phyloP scores from a whole-genome alignment of 2,113 vertebrate genomes.

The Eulacestoma nigropectus region DNA sequence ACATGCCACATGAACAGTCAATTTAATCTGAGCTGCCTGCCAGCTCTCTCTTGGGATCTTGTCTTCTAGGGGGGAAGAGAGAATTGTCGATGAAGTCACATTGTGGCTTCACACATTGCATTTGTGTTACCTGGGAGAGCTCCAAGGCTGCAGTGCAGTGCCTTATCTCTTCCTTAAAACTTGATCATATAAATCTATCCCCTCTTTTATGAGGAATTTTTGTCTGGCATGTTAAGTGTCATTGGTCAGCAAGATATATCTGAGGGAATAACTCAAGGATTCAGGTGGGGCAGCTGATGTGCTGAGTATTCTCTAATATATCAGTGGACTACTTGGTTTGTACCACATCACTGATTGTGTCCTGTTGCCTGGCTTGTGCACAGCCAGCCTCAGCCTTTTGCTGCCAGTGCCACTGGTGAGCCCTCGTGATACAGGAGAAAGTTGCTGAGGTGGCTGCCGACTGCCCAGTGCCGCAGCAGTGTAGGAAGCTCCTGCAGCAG shows the following conservation, averaged over 20 bases:
- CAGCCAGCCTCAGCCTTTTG: background rate
- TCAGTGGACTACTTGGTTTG: background rate
- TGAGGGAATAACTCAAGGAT: background rate
- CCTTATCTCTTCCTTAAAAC: background rate
- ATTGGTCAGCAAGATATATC: background rate
- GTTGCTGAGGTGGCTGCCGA: background rate
- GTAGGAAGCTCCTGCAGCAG: background rate
- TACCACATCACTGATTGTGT: fast-evolving
- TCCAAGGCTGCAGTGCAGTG: background rate
- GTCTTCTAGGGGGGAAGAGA: background rate
- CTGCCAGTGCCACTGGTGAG: background rate
- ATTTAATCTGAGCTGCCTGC: background rate
- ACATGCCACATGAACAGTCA: background rate
- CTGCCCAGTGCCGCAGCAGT: background rate
- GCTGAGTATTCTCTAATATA: background rate
- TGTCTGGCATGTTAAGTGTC: background rate
- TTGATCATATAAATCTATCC: background rate
- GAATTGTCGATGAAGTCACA: background rate
- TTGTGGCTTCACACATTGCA: background rate
- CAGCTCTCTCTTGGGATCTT: background rate
- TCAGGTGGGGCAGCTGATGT: background rate
- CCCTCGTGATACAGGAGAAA: fast-evolving
- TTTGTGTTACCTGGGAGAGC: background rate
- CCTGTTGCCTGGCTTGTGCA: background rate
- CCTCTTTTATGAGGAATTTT: background rate